Evolutionary conservation across 2,888 invertebrate genomes (phyloP).

Genomic region (Leucoma salicis): DNA sequence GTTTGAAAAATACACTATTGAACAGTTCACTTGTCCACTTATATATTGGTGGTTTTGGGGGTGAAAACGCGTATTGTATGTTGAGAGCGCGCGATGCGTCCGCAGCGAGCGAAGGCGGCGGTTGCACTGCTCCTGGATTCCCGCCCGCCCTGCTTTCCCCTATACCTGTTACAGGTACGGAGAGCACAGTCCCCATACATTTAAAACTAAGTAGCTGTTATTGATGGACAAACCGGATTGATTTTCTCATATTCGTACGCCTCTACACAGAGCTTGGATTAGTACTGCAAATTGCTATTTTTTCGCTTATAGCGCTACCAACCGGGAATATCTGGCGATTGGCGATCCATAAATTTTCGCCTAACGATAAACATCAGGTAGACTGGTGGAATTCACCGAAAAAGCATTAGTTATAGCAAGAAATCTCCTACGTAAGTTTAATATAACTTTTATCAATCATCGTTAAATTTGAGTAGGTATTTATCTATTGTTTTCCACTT

Average conservation of each 20-base stretch:
- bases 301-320: conserved; percentile 26
- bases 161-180: conserved; percentile 75
- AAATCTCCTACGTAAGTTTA: conserved; percentile 24
- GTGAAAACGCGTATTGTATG: conserved; percentile 37
- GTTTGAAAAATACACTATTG: conserved; percentile 24
- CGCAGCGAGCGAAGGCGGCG: conserved; percentile 51
- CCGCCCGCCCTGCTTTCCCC: conserved; percentile 55
- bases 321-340: conserved; percentile 37
- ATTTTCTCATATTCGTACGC: conserved; percentile 64
- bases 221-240: conserved; percentile 76
- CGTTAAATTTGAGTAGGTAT: too few species aligned
- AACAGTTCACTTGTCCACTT: conserved; percentile 50
- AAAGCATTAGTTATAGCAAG: conserved; percentile 34
- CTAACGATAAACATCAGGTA: conserved; percentile 39
- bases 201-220: conserved; percentile 73
- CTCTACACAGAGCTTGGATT: conserved; percentile 29
- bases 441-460: conserved; percentile 31
- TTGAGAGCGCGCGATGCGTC: conserved; percentile 52
- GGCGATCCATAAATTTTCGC: conserved; percentile 41
- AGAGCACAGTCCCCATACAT: conserved; percentile 62
- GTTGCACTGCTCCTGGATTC: conserved; percentile 62
- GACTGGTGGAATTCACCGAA: conserved; percentile 32
- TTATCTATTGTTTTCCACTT: too few species aligned
- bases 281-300: conserved; percentile 17
- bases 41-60: conserved; percentile 32